These are phyloP conservation scores for Chloroceryle aenea DNA, from an alignment of 2,113 vertebrate genomes.

Conservation along the genomic window DNA sequence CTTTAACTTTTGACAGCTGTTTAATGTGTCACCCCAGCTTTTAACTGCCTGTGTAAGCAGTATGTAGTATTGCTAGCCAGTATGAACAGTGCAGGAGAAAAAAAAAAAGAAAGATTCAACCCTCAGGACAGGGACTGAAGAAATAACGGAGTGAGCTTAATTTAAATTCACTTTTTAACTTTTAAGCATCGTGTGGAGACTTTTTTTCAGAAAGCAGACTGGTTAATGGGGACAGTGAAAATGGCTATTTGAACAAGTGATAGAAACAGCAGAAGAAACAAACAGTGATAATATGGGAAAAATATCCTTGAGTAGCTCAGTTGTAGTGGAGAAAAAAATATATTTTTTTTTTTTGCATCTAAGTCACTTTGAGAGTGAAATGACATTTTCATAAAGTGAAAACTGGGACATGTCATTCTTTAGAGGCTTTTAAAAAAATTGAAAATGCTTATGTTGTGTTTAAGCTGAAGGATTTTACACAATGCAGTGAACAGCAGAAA, in stretches of 20 bases:
- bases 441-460: not conserved
- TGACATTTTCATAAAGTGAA: not conserved
- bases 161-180: not conserved
- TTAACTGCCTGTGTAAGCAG: not conserved
- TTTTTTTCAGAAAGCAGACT: not conserved
- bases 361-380: not conserved
- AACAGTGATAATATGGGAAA: not conserved
- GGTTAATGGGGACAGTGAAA: not conserved
- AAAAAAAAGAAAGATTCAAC: not conserved
- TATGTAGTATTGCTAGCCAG: not conserved
- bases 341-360: not conserved
- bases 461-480: not conserved
- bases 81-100: not conserved
- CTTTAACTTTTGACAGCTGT: not conserved
- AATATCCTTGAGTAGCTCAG: not conserved
- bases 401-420: not conserved
- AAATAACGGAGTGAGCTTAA: not conserved
- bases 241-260: not conserved
- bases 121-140: not conserved
- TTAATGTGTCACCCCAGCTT: not conserved
- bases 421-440: not conserved
- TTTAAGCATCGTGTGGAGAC: not conserved
- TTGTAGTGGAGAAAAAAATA: not conserved
- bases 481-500: not conserved
- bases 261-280: not conserved